These are phyloP conservation scores for Endomychus coccineus DNA, from an alignment of 2,888 invertebrate species.

Conservation along the genomic window DNA sequence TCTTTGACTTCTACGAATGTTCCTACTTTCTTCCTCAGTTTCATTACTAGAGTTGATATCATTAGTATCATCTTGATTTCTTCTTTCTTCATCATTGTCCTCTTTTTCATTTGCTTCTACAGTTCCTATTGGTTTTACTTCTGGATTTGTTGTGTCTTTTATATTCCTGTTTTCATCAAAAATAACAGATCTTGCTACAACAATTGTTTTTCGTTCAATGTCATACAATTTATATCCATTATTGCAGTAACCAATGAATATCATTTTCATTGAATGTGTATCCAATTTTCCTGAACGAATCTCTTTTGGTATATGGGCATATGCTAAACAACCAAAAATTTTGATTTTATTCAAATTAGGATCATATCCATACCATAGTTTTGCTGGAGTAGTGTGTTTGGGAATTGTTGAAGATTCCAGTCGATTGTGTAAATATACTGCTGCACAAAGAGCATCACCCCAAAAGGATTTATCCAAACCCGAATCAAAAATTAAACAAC, in stretches of 20 bases:
- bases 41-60: no score
- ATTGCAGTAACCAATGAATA: constrained; percentile 13
- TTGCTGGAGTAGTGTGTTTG: not conserved
- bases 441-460: constrained; percentile 3
- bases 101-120: constrained; percentile 2
- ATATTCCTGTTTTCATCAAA: constrained; percentile 1
- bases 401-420: constrained; percentile 5
- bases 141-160: not conserved
- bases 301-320: constrained; percentile 2
- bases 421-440: constrained; percentile 2
- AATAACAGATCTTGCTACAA: constrained; percentile 5
- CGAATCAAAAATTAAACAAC: constrained; percentile 5
- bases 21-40: not conserved
- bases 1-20: not conserved
- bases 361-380: constrained; percentile 1
- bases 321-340: constrained; percentile 4
- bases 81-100: constrained; percentile 1
- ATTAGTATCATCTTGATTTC: not conserved
- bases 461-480: not conserved
- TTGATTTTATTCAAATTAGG: not conserved
- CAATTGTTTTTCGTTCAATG: not conserved
- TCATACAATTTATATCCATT: constrained; percentile 4
- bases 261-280: constrained; percentile 4
- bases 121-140: not conserved
- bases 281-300: constrained; percentile 4